A percentile compares a stretch with the other conserved stretches of the same genome.
Conservation (phyloP, 2,113 vertebrate genomes). For the Podarcis raffonei region DNA sequence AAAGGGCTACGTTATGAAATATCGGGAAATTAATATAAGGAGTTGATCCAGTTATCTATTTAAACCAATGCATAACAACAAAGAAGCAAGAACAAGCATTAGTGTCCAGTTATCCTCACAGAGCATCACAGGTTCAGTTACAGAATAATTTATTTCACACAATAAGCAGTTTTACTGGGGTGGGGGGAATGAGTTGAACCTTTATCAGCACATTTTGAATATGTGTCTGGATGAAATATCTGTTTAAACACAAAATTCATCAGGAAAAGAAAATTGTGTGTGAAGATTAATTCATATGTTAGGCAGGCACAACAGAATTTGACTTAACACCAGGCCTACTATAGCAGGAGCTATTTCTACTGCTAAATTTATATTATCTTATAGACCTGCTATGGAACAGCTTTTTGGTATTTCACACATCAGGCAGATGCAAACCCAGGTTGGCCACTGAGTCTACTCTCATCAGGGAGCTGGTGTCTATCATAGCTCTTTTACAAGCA, state of each 20-base stretch:
- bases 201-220: constrained; percentile 29
- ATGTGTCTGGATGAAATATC: neutral
- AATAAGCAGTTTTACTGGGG: constrained; percentile 34
- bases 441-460: neutral
- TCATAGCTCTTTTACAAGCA: neutral
- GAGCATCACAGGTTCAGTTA: neutral
- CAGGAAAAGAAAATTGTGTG: neutral
- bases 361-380: neutral
- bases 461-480: neutral
- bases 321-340: neutral
- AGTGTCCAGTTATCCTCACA: neutral
- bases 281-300: neutral
- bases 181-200: constrained; percentile 12
- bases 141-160: neutral
- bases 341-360: too few relatives aligned
- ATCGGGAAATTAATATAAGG: constrained; percentile 38
- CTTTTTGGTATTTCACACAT: neutral
- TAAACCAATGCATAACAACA: constrained; percentile 45
- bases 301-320: too few relatives aligned
- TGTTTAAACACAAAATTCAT: neutral
- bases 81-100: constrained; percentile 50
- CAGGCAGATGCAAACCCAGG: neutral
- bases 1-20: constrained; percentile 33
- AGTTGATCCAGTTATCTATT: constrained; percentile 48
- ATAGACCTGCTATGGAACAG: neutral